Evolutionary conservation across 2,113 vertebrate species (phyloP).

Genomic region (Mesocricetus auratus): DNA sequence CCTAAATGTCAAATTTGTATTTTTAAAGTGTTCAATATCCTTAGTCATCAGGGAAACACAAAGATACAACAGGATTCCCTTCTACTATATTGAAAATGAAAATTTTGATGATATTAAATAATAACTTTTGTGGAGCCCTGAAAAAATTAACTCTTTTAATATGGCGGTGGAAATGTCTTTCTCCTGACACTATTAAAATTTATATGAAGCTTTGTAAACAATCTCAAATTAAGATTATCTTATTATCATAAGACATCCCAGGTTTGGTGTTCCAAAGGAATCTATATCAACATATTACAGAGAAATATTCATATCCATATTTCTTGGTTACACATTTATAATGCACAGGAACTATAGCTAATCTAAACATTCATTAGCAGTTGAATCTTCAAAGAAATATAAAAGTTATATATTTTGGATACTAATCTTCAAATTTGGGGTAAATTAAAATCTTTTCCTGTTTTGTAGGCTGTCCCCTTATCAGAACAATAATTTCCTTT

Average conservation of each 20-base stretch:
- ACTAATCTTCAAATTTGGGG: background rate
- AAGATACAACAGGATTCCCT: background rate
- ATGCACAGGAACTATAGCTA: background rate
- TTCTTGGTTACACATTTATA: background rate
- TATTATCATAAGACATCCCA: background rate
- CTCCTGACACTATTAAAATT: background rate
- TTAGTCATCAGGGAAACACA: background rate
- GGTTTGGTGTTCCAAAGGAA: background rate
- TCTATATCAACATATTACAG: background rate
- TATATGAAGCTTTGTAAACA: background rate
- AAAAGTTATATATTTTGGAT: background rate
- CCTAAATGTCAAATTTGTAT: background rate
- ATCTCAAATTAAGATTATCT: background rate
- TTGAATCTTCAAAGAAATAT: background rate
- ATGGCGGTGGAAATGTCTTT: background rate
- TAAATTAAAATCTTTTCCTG: background rate
- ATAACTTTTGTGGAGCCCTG: background rate
- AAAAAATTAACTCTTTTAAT: background rate
- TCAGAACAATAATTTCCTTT: background rate
- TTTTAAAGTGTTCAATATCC: background rate
- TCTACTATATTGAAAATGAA: background rate
- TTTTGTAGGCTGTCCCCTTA: background rate
- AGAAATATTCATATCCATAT: background rate
- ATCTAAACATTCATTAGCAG: background rate
- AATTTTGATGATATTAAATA: background rate